Conservation (phyloP, 2,797 vertebrate species). For the Poecilia picta region DNA sequence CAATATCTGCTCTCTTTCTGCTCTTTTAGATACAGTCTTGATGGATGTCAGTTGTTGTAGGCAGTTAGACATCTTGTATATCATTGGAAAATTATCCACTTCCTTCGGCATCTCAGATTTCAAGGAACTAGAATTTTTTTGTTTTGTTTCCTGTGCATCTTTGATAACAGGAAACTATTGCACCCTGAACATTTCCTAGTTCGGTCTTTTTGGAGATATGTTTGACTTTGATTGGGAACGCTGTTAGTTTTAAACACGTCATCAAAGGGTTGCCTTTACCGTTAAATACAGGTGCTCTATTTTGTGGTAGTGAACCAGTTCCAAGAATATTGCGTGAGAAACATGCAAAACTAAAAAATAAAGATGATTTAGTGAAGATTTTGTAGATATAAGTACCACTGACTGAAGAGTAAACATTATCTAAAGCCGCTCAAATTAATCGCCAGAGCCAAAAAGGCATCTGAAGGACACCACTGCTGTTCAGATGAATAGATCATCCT, state of each 20-base stretch:
- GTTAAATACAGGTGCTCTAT: neutral
- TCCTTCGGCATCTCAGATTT: neutral
- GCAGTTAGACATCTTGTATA: no score
- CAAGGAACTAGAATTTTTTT: neutral
- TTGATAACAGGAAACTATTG: constrained; percentile 8
- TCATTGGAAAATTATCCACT: neutral
- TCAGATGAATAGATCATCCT: constrained; percentile 69
- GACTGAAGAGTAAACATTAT: neutral
- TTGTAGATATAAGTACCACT: neutral
- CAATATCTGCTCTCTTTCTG: neutral
- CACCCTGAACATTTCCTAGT: constrained; percentile 3
- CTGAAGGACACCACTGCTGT: constrained; percentile 54
- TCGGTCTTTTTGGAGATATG: constrained; percentile 11
- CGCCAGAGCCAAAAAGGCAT: constrained; percentile 62
- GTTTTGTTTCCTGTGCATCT: neutral
- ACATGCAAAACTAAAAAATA: neutral
- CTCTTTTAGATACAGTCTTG: neutral
- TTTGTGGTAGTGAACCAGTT: neutral
- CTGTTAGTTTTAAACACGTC: constrained; percentile 19
- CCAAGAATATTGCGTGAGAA: neutral
- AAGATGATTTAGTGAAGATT: neutral
- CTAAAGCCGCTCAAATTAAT: constrained; percentile 69
- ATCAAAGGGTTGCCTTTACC: neutral
- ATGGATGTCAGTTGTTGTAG: neutral
- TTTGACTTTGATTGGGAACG: constrained; percentile 31